These are phyloP conservation scores for Pogonomyrmex barbatus DNA, from an alignment of 1,140 invertebrate genomes.

Conservation along the genomic window DNA sequence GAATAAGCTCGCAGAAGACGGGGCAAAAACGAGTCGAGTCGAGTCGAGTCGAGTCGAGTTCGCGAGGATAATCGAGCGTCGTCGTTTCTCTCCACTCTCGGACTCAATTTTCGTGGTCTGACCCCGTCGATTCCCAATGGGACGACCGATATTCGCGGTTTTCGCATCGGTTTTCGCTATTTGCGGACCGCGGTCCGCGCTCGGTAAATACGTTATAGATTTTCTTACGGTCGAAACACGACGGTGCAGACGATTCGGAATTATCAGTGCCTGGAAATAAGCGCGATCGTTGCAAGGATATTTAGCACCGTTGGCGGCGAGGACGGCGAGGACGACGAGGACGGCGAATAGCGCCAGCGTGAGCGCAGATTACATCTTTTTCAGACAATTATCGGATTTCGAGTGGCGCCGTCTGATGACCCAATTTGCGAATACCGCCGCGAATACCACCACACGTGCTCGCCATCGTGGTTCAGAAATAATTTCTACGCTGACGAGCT, in stretches of 20 bases:
- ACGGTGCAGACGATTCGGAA: slow-evolving; percentile 50
- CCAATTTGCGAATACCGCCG: slow-evolving; percentile 63
- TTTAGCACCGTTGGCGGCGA: not conserved
- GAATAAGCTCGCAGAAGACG: too few species aligned
- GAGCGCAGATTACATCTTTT: slow-evolving; percentile 11
- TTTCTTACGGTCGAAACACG: slow-evolving; percentile 31
- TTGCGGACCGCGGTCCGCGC: slow-evolving; percentile 31
- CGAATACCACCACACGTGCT: slow-evolving; percentile 23
- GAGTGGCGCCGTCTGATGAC: slow-evolving; percentile 68
- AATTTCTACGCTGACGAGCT: slow-evolving; percentile 62
- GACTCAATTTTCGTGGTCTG: slow-evolving; percentile 36
- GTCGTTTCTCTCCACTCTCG: too few species aligned
- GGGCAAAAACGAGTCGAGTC: not conserved
- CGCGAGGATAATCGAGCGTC: not conserved
- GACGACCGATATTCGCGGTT: slow-evolving; percentile 43
- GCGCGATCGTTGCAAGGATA: slow-evolving; percentile 1
- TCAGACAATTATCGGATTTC: slow-evolving; percentile 64
- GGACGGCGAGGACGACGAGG: not conserved
- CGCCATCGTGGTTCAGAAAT: slow-evolving; percentile 50
- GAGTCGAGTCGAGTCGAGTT: not conserved
- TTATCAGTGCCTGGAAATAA: slow-evolving; percentile 65
- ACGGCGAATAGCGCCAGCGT: not conserved
- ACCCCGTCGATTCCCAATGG: slow-evolving; percentile 26
- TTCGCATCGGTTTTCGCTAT: slow-evolving; percentile 53
- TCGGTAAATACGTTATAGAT: slow-evolving; percentile 59